Evolutionary conservation across 2,888 invertebrate genomes (phyloP).

Genomic region (Auanema sp.): DNA sequence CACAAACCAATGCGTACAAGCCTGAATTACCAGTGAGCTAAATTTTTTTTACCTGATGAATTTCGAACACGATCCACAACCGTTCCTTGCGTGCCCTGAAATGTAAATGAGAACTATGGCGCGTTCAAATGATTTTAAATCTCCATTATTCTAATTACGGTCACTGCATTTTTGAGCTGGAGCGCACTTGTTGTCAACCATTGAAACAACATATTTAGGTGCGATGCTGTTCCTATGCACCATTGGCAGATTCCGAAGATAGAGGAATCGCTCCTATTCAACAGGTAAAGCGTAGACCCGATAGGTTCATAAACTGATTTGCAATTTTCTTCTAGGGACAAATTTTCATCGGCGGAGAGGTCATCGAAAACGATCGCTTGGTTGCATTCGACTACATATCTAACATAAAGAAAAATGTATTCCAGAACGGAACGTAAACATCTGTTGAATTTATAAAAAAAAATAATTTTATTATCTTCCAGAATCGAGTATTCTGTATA

Average conservation of each 20-base stretch:
- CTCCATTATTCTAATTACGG: too few relatives aligned
- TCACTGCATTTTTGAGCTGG: too few relatives aligned
- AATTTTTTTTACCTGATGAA: too few relatives aligned
- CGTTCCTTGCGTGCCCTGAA: too few relatives aligned
- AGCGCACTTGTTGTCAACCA: too few relatives aligned
- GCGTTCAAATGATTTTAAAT: too few relatives aligned
- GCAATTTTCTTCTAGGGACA: constrained; percentile 26
- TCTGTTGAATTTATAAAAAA: neutral
- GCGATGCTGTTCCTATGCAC: constrained; percentile 46
- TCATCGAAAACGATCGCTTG: constrained; percentile 29
- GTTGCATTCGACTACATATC: constrained; percentile 53
- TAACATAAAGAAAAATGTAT: constrained; percentile 35
- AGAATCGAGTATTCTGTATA: constrained; percentile 40
- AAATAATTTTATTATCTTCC: constrained; percentile 5
- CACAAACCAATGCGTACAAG: constrained; percentile 34
- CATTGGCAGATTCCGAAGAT: constrained; percentile 41
- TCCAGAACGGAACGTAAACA: constrained; percentile 39
- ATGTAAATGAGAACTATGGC: too few relatives aligned
- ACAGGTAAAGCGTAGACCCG: constrained; percentile 13
- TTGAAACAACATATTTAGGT: constrained; percentile 20
- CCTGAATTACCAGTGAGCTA: constrained; percentile 24
- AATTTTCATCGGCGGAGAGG: constrained; percentile 50
- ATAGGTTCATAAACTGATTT: neutral
- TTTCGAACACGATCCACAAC: too few relatives aligned
- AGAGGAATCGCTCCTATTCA: constrained; percentile 42